These are phyloP conservation scores for Pecten maximus DNA, from an alignment of 2,888 invertebrate species.

Conservation along the genomic window DNA sequence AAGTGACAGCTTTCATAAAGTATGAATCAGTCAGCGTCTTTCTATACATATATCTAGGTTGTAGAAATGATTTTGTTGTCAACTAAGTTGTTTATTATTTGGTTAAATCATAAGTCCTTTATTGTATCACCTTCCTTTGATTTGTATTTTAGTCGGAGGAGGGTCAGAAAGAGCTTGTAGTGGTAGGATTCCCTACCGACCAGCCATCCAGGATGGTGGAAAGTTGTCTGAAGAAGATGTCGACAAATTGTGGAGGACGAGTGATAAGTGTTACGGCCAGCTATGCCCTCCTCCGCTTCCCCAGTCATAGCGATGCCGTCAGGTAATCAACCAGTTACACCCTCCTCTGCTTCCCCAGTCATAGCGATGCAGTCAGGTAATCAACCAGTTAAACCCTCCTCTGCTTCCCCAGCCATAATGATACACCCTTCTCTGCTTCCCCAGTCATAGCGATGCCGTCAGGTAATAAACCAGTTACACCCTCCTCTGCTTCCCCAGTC, in stretches of 20 bases:
- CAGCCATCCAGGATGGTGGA: constrained; percentile 85
- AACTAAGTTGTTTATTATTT: too few species aligned
- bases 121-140: not conserved
- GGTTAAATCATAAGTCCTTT: not conserved
- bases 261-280: constrained; percentile 87
- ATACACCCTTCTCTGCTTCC: constrained; percentile 90
- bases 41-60: too few species aligned
- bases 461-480: constrained; percentile 87
- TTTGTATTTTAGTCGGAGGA: constrained; percentile 58
- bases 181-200: constrained; percentile 88
- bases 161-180: constrained; percentile 85
- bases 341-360: constrained; percentile 88
- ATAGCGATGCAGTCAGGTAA: constrained; percentile 87
- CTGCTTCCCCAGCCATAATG: constrained; percentile 88
- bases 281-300: constrained; percentile 88
- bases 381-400: constrained; percentile 86
- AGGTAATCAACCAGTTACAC: constrained; percentile 85
- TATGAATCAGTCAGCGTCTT: too few species aligned
- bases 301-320: constrained; percentile 88
- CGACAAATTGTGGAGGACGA: constrained; percentile 92
- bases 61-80: too few species aligned
- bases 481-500: constrained; percentile 88
- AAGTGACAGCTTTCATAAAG: too few species aligned
- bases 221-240: constrained; percentile 87
- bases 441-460: too few species aligned